Evolutionary conservation across 1,140 invertebrate genomes (phyloP).

Genomic region (Penaeus chinensis): DNA sequence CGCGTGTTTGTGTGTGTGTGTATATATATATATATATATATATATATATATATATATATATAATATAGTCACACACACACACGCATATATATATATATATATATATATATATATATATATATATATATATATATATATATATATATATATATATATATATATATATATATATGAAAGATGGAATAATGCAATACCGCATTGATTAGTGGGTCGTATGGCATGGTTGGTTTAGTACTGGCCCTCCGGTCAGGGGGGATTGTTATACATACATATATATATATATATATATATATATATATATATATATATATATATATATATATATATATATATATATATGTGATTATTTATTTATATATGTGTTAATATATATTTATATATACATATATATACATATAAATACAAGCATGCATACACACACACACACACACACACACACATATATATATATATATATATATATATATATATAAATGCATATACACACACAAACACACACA

Average conservation of each 20-base stretch:
- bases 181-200: too few species aligned
- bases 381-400: too few species aligned
- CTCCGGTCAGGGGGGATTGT: too few species aligned
- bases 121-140: constrained; percentile 8
- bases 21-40: constrained; percentile 14
- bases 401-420: background rate
- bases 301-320: background rate
- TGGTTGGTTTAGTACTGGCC: too few species aligned
- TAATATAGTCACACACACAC: background rate
- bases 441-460: background rate
- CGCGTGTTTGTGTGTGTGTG: background rate
- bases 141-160: background rate
- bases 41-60: constrained; percentile 23
- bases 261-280: background rate
- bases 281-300: constrained; percentile 6
- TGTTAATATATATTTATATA: background rate
- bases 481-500: background rate
- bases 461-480: background rate
- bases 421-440: too few species aligned
- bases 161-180: background rate
- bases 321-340: background rate
- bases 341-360: background rate
- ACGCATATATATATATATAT: constrained; percentile 8
- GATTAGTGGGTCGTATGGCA: too few species aligned
- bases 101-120: constrained; percentile 14